Base-by-base conservation (phyloP, 2,113 vertebrate species). In the Elephantulus edwardii region DNA sequence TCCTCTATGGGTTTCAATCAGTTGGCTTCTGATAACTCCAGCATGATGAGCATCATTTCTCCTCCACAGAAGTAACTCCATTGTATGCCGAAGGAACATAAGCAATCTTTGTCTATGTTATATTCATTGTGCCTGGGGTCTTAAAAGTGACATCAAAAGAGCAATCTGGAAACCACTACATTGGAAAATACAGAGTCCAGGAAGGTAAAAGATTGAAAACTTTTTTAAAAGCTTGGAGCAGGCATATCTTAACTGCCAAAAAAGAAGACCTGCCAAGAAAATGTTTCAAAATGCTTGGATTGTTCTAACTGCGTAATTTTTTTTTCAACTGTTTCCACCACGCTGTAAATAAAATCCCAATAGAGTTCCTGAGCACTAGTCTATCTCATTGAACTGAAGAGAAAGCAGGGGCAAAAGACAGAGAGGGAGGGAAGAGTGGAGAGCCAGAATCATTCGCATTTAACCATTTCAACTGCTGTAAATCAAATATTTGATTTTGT, bases 271-370 rank as follows among this genome's bases (percentile, higher is more conserved):
- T 86, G 89, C 83, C 93, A 95, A 95, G 89, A 91, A 91, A 95
- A 83, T 92, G 89, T 95, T 95, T 91, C 89, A 96, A 90, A 96
- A 95, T 78, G 71, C 71, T 95, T 89, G 83, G 89, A 92, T 87
- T 94, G 75, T 93, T 93, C 89, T 88, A 78, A 91, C 60, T 81
- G 42, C 19, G 11, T 58, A 62, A 52, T 85, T 81, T 58, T 72
- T 58, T 72, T 71, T 78, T 52, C 83, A 95, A 89, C 84, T 92
- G 62, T 95, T 96, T 93, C 93, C 89, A 95, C 64, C 79, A 90
- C 28, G 90, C 92, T 89, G 92, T 90, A 94, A 96, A 93, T 91
- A 84, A 93, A 93, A 86, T 48, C 92, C 77, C 62, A 71, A 40
- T 68, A 54, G 90, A 50, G 54, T 81, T 70, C 62, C 68, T 70